Percentiles rank a stretch among this genome's conserved stretches.
Conservation (phyloP, 92 coral and sea anemone genomes). For the Paramuricea clavata region DNA sequence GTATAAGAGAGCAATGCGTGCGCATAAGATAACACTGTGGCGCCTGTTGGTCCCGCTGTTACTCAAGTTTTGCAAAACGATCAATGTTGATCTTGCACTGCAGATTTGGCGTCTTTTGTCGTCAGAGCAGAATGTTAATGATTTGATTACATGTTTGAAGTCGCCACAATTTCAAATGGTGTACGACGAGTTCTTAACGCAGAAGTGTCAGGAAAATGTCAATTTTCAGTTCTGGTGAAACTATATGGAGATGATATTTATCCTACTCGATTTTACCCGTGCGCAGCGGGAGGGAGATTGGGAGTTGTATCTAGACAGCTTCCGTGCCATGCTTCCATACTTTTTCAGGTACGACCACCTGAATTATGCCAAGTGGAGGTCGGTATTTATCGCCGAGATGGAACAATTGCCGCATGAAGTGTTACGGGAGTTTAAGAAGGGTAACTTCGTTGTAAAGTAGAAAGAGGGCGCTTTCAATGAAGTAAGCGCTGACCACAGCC, state of each 20-base stretch:
- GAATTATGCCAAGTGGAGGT: slow-evolving; percentile 73
- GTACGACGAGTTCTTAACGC: slow-evolving; percentile 40
- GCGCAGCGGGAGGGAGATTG: slow-evolving; percentile 69
- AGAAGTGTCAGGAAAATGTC: slow-evolving; percentile 47
- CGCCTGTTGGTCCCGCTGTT: slow-evolving; percentile 50
- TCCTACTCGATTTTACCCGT: slow-evolving; percentile 59
- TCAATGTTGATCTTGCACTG: slow-evolving; percentile 30
- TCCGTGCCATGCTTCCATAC: slow-evolving; percentile 72
- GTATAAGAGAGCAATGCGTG: slow-evolving; percentile 66
- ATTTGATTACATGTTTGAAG: slow-evolving; percentile 43
- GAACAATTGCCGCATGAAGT: background rate
- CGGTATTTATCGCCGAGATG: slow-evolving; percentile 57
- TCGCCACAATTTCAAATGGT: slow-evolving; percentile 45
- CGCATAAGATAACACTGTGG: slow-evolving; percentile 69
- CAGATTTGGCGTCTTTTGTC: slow-evolving; percentile 17
- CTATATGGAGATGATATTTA: slow-evolving; percentile 71
- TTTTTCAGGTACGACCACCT: slow-evolving; percentile 61
- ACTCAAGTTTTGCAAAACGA: slow-evolving; percentile 32
- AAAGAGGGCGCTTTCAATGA: no score
- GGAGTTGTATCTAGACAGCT: slow-evolving; percentile 65
- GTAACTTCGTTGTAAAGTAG: no score
- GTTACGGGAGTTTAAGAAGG: no score
- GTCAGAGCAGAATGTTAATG: slow-evolving; percentile 20
- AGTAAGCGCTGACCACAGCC: background rate
- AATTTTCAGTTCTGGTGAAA: slow-evolving; percentile 68